These are phyloP conservation scores for Carassius gibelio DNA, from an alignment of 2,113 vertebrate species.

Conservation along the genomic window DNA sequence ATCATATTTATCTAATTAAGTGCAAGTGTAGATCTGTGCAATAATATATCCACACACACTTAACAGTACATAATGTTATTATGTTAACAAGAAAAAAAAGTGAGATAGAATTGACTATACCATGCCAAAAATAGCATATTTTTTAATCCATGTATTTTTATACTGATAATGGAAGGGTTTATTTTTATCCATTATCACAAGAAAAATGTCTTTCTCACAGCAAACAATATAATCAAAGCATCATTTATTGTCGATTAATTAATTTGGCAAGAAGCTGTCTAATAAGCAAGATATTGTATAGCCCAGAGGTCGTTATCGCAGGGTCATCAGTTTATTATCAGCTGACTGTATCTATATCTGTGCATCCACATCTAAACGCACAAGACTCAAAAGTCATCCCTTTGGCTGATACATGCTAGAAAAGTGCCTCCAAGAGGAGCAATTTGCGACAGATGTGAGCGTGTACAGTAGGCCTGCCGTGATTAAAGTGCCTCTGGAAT, in stretches of 20 bases:
- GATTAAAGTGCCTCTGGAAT: slow-evolving; percentile 68
- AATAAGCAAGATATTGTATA: not conserved
- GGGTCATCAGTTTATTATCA: not conserved
- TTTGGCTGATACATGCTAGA: slow-evolving; percentile 31
- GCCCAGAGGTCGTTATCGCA: not conserved
- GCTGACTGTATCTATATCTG: not conserved
- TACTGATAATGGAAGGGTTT: not conserved
- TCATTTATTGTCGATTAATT: not conserved
- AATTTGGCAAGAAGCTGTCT: not conserved
- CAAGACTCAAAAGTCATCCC: not conserved
- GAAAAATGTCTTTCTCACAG: not conserved
- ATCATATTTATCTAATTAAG: not conserved
- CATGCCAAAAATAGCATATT: not conserved
- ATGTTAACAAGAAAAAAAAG: not conserved
- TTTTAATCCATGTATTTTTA: not conserved
- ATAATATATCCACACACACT: not conserved
- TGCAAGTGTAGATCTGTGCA: not conserved
- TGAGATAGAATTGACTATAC: not conserved
- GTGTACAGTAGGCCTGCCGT: slow-evolving; percentile 64
- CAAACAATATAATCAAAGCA: not conserved
- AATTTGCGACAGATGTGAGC: slow-evolving; percentile 77
- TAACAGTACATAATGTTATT: not conserved
- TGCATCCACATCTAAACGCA: not conserved
- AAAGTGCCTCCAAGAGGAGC: slow-evolving; percentile 67
- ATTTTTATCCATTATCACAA: not conserved